These are phyloP conservation scores for Bergia sp. DNA, from an alignment of 92 coral and sea anemone genomes.

Conservation along the genomic window DNA sequence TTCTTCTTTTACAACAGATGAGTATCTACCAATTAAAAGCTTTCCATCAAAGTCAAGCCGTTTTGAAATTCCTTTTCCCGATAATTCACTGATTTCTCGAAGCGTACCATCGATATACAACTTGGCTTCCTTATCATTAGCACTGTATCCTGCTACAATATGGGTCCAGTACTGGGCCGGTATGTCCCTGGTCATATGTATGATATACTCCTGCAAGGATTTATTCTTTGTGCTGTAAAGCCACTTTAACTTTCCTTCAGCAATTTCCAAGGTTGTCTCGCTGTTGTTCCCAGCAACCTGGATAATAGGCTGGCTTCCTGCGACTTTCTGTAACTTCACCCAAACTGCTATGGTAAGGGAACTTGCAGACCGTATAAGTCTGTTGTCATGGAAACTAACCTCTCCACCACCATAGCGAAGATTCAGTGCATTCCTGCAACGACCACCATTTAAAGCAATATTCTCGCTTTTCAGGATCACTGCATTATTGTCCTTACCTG, in stretches of 20 bases:
- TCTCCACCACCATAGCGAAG: constrained; percentile 2
- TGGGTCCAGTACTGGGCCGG: constrained; percentile 48
- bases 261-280: constrained; percentile 50
- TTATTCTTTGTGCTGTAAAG: constrained; percentile 11
- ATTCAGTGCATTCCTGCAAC: constrained; percentile 41
- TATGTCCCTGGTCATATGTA: constrained; percentile 13
- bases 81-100: neutral
- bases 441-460: neutral
- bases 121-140: constrained; percentile 35
- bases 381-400: constrained; percentile 46
- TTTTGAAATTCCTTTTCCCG: constrained; percentile 33
- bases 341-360: constrained; percentile 60
- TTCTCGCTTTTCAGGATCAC: neutral
- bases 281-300: constrained; percentile 31
- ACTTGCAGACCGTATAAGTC: constrained; percentile 29
- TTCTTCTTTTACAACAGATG: constrained; percentile 18
- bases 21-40: constrained; percentile 42
- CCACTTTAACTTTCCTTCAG: constrained; percentile 55
- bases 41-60: constrained; percentile 39
- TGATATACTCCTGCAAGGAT: neutral
- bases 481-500: constrained; percentile 33
- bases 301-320: constrained; percentile 56
- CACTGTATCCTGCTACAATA: constrained; percentile 54
- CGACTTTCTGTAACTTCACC: constrained; percentile 43
- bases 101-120: constrained; percentile 48